Percentiles rank a stretch among this genome's conserved stretches.
phyloP scores from a whole-genome alignment of 1,140 invertebrate species.

The Brachionus rubens region DNA sequence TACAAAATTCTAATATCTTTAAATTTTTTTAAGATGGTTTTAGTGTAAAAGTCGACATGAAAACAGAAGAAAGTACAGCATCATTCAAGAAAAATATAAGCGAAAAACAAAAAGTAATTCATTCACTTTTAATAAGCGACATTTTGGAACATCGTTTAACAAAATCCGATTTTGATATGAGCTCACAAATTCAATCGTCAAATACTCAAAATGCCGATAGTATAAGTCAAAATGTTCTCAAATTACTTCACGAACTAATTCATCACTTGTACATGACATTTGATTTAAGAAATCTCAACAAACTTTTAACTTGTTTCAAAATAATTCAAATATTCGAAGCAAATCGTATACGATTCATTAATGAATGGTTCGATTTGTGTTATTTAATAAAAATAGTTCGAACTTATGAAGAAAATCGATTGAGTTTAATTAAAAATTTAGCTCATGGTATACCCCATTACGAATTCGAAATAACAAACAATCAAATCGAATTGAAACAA shows the following conservation, averaged over 20 bases:
- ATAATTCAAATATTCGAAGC: background rate
- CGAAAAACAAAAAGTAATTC: constrained; percentile 24
- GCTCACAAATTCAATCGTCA: background rate
- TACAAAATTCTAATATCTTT: too few relatives aligned
- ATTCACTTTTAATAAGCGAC: background rate
- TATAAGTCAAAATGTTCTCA: background rate
- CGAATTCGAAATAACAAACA: background rate
- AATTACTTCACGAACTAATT: background rate
- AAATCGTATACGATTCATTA: background rate
- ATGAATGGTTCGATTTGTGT: constrained; percentile 42
- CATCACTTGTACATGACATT: constrained; percentile 21
- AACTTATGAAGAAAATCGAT: background rate
- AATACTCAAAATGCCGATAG: background rate
- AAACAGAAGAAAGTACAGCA: background rate
- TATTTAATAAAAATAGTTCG: background rate
- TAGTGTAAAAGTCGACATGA: constrained; percentile 15
- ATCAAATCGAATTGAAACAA: background rate
- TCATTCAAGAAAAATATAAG: constrained; percentile 32
- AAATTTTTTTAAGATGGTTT: constrained; percentile 28
- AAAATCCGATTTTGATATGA: constrained; percentile 7
- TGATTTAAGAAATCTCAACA: constrained; percentile 7
- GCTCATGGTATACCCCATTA: background rate
- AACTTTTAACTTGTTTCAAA: constrained; percentile 22
- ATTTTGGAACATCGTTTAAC: background rate
- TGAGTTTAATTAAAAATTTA: constrained; percentile 18